Conservation (phyloP, 30 jellyfish, hydroid and myxozoan species). For the Aurelia aurita complex sp. Pacific region DNA sequence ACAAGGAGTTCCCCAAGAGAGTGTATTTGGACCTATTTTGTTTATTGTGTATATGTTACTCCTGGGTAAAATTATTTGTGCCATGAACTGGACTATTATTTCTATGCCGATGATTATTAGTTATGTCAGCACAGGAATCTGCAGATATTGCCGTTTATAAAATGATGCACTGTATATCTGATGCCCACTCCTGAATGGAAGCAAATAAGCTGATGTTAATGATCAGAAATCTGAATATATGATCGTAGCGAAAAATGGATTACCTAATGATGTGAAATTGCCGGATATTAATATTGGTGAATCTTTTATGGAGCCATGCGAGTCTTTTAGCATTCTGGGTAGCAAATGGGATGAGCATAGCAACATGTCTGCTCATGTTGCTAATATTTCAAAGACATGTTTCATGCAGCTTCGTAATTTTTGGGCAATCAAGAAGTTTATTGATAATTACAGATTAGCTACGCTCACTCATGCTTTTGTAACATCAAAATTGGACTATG, state of each 20-base stretch:
- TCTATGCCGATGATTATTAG: not conserved
- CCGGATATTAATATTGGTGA: constrained; percentile 5
- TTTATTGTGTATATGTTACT: not conserved
- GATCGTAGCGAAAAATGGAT: constrained; percentile 23
- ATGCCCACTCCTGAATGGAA: constrained; percentile 6
- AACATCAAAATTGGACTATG: no score
- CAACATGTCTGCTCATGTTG: constrained; percentile 36
- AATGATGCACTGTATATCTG: not conserved
- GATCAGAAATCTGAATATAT: constrained; percentile 2
- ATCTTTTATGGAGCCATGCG: constrained; percentile 8
- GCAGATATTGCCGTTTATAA: no score
- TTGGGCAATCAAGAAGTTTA: constrained; percentile 22
- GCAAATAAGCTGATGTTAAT: constrained; percentile 18
- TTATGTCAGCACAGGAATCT: no score
- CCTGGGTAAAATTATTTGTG: not conserved
- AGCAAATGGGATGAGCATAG: constrained; percentile 19
- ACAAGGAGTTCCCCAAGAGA: not conserved
- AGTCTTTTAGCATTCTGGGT: constrained; percentile 7
- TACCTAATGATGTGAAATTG: constrained; percentile 12
- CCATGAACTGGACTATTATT: not conserved
- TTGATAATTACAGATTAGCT: constrained; percentile 34
- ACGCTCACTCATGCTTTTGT: no score
- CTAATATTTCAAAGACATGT: constrained; percentile 23
- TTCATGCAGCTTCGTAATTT: constrained; percentile 30
- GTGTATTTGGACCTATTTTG: not conserved